Conservation (phyloP, 2,888 invertebrate species). For the Chouioia cunea region DNA sequence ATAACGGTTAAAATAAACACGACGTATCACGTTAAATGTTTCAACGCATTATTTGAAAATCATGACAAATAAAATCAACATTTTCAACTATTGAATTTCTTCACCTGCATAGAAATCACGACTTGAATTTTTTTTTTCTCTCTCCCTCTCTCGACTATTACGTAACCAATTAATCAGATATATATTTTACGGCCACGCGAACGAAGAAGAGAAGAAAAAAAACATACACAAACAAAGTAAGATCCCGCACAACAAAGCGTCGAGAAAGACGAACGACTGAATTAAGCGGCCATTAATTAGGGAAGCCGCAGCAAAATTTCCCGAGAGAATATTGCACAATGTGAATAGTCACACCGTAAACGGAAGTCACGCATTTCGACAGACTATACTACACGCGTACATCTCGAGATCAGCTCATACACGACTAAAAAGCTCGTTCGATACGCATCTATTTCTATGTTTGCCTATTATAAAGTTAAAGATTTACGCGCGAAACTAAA, state of each 20-base stretch:
- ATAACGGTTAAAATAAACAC: too few relatives aligned
- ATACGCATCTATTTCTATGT: background rate
- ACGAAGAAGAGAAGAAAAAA: background rate
- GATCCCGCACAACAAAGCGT: conserved; percentile 1
- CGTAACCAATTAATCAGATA: conserved; percentile 15
- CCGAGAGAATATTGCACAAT: conserved; percentile 12
- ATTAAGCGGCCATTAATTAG: conserved; percentile 41
- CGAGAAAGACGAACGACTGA: conserved; percentile 17
- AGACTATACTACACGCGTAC: background rate
- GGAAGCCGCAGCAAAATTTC: conserved; percentile 27
- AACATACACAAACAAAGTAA: background rate
- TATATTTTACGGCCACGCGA: background rate
- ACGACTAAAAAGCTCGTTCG: background rate
- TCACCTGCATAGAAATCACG: too few relatives aligned
- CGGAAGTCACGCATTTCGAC: conserved; percentile 41
- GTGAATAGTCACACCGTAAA: conserved; percentile 22
- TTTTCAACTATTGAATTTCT: too few relatives aligned
- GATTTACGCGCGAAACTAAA: too few relatives aligned
- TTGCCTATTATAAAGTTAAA: too few relatives aligned
- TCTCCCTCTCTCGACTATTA: too few relatives aligned
- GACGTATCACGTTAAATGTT: too few relatives aligned
- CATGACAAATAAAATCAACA: too few relatives aligned
- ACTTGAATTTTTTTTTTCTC: too few relatives aligned
- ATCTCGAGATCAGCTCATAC: background rate
- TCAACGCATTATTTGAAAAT: too few relatives aligned